Evolutionary conservation across 2,797 vertebrate genomes (phyloP).

Genomic region (Danio jaintianensis): DNA sequence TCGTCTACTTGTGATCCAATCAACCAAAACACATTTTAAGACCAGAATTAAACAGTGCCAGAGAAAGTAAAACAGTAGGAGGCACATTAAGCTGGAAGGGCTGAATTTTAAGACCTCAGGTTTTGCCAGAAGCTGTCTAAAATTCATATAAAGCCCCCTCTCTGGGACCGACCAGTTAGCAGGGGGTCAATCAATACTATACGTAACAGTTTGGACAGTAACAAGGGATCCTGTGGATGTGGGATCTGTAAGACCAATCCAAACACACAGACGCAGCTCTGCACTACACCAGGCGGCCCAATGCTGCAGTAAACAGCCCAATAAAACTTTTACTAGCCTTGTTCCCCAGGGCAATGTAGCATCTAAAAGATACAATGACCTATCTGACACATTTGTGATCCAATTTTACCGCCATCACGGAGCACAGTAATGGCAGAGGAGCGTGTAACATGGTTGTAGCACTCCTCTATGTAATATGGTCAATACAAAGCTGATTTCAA

Average conservation of each 20-base stretch:
- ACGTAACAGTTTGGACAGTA: constrained; percentile 15
- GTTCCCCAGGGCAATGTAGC: constrained; percentile 41
- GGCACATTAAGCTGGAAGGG: neutral
- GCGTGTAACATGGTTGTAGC: constrained; percentile 18
- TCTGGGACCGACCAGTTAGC: neutral
- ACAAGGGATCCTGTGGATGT: constrained; percentile 18
- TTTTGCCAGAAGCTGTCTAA: constrained; percentile 17
- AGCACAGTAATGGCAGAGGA: constrained; percentile 24
- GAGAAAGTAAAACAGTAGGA: constrained; percentile 34
- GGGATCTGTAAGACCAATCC: constrained; percentile 48
- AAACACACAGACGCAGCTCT: constrained; percentile 39
- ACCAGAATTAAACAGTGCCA: neutral
- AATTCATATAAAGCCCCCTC: constrained; percentile 28
- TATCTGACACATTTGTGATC: constrained; percentile 59
- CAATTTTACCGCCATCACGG: constrained; percentile 51
- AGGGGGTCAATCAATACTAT: constrained; percentile 32
- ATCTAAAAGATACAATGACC: constrained; percentile 63
- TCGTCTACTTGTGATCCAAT: too few species aligned
- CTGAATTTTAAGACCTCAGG: constrained; percentile 11
- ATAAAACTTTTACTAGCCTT: constrained; percentile 58
- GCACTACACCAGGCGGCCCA: constrained; percentile 25
- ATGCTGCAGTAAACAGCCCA: constrained; percentile 54
- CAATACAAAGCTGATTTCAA: constrained; percentile 40
- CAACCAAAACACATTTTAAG: too few species aligned
- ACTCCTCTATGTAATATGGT: constrained; percentile 15